Evolutionary conservation across 2,113 vertebrate genomes (phyloP).

Genomic region (Nettapus auritus): DNA sequence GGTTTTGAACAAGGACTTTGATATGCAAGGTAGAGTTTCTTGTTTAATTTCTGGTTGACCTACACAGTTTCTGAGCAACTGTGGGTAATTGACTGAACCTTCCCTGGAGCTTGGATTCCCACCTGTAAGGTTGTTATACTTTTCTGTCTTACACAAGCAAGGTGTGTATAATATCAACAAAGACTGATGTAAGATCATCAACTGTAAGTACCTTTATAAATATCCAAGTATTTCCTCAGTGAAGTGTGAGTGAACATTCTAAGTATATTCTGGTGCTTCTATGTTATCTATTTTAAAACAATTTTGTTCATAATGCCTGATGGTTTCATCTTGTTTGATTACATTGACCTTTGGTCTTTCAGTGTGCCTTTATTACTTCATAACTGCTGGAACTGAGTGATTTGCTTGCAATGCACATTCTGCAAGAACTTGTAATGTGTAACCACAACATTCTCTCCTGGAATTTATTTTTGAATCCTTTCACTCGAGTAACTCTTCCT

Average conservation of each 20-base stretch:
- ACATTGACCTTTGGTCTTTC: neutral
- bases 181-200: neutral
- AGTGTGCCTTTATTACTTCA: neutral
- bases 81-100: neutral
- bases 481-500: neutral
- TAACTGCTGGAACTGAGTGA: neutral
- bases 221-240: neutral
- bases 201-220: neutral
- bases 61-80: neutral
- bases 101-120: neutral
- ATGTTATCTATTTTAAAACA: neutral
- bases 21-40: neutral
- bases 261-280: neutral
- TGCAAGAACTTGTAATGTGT: neutral
- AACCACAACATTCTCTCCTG: neutral
- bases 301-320: neutral
- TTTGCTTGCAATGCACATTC: neutral
- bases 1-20: neutral
- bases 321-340: neutral
- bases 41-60: neutral
- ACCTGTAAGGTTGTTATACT: neutral
- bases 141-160: neutral
- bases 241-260: neutral
- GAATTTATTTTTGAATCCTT: neutral
- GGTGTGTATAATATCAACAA: neutral